A percentile compares a stretch with the other conserved stretches of the same genome.
These are phyloP conservation scores for Triplophysa siluroides DNA, from an alignment of 2,113 vertebrate genomes.

Conservation along the genomic window DNA sequence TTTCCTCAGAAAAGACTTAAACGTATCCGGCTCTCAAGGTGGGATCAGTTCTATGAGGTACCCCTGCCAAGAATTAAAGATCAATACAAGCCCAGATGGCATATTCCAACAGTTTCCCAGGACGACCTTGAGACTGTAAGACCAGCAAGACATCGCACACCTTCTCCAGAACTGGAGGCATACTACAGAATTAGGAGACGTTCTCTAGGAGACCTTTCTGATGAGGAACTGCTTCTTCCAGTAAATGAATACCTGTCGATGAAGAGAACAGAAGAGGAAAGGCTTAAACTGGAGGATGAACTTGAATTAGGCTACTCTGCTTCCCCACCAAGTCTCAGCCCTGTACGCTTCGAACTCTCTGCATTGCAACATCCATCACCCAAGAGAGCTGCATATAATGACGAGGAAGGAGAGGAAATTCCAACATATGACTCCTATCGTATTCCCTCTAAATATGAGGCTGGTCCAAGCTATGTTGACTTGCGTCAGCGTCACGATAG, in stretches of 20 bases:
- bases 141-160: slow-evolving; percentile 84
- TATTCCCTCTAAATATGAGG: slow-evolving; percentile 88
- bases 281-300: slow-evolving; percentile 91
- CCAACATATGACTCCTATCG: slow-evolving; percentile 84
- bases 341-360: slow-evolving; percentile 90
- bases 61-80: slow-evolving; percentile 92
- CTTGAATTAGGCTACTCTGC: slow-evolving; percentile 91
- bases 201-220: slow-evolving; percentile 91
- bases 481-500: slow-evolving; percentile 87
- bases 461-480: slow-evolving; percentile 84
- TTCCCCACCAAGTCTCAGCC: slow-evolving; percentile 91
- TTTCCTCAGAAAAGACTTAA: slow-evolving; percentile 89
- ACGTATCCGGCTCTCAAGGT: slow-evolving; percentile 94
- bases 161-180: slow-evolving; percentile 87
- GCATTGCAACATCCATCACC: slow-evolving; percentile 84
- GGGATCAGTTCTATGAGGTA: slow-evolving; percentile 97
- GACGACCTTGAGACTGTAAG: slow-evolving; percentile 96
- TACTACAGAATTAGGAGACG: slow-evolving; percentile 86
- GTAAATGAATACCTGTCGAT: slow-evolving; percentile 92
- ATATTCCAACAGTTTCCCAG: slow-evolving; percentile 84
- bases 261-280: slow-evolving; percentile 94
- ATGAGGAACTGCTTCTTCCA: slow-evolving; percentile 93
- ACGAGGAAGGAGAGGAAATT: slow-evolving; percentile 74
- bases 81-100: slow-evolving; percentile 93
- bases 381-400: slow-evolving; percentile 72